Base-by-base conservation (phyloP, 2,113 vertebrate genomes). In the Sceloporus tristichus region DNA sequence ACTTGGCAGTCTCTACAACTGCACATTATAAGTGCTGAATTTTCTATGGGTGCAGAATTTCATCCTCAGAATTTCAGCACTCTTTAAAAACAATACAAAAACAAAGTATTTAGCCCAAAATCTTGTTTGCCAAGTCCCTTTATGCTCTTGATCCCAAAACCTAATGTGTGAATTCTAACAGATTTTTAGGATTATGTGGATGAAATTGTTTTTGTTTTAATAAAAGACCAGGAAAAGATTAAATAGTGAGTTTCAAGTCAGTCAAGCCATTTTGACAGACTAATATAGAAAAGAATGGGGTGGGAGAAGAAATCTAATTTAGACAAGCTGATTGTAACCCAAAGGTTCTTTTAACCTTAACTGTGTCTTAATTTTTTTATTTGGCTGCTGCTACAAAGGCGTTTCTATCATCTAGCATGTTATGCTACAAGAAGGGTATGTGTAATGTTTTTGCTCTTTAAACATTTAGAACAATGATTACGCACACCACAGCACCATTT, bases 241-340 rank as follows among this genome's bases (percentile, higher is more conserved):
- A 38, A 9, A 16, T 56, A 21, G 48, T 59, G 11, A 34, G 74
- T 14, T 65, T 56, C 23, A 25, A 7, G 29, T 25, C 13, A 59
- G 3, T 38, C 38, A 14, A 68, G 65, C 18, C 27, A 9, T 65
- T 42, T 54, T 9, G 5, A 14, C 27, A 53, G 79, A 19, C 21
- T 65, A 21, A 29, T 1, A 0, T 40, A 6, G 23, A 13, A 34
- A 27, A n/a, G 42, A 70, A 65, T 21, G 62, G 42, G 66, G 23
- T 13, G 10, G 56, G 73, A 14, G 25, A 27, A 18, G 82, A 73
- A 89, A 0, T 25, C 19, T 34, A 0, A 0, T 5, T 0, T 0
- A 29, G n/a, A 70, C 42, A 80, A n/a, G 5, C 1, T 48, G 0
- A 1, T 3, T 62, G 21, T 0, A 2, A 0, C 9, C 8, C 19